These are phyloP conservation scores for Magallana gigas DNA, from an alignment of 1,140 invertebrate genomes.

Conservation along the genomic window DNA sequence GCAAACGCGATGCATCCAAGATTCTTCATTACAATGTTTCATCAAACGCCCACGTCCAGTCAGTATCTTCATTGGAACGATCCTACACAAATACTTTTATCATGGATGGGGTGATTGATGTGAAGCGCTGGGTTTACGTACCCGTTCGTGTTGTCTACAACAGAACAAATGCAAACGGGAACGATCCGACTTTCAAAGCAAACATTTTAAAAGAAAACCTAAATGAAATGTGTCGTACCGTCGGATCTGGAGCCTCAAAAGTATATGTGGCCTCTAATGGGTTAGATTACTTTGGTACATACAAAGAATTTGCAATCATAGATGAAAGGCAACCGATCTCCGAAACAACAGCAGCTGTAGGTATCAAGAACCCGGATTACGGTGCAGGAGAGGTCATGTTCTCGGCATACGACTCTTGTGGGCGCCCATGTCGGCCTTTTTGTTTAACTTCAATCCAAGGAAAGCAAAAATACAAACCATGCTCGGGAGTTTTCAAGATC, in stretches of 20 bases:
- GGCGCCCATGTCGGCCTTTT: constrained; percentile 26
- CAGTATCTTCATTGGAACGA: constrained; percentile 8
- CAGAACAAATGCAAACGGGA: neutral
- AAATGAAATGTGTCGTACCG: neutral
- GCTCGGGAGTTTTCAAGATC: constrained; percentile 36
- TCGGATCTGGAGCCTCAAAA: constrained; percentile 27
- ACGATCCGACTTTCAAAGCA: neutral
- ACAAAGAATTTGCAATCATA: constrained; percentile 44
- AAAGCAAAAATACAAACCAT: constrained; percentile 20
- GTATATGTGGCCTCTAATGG: constrained; percentile 38
- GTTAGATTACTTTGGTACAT: constrained; percentile 24
- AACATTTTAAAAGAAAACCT: neutral
- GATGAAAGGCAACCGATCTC: constrained; percentile 41
- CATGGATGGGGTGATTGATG: constrained; percentile 46
- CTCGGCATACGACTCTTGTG: constrained; percentile 43
- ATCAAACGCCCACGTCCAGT: neutral
- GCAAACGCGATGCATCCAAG: neutral
- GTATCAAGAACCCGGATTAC: constrained; percentile 40
- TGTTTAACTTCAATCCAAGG: constrained; percentile 1
- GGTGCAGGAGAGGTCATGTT: constrained; percentile 32
- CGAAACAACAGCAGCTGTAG: constrained; percentile 30
- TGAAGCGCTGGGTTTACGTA: constrained; percentile 46
- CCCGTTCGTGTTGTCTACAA: constrained; percentile 40
- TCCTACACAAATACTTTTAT: constrained; percentile 50
- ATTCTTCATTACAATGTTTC: neutral